Evolutionary conservation across 2,797 vertebrate species (phyloP).

Genomic region (Cirrhinus molitorella): DNA sequence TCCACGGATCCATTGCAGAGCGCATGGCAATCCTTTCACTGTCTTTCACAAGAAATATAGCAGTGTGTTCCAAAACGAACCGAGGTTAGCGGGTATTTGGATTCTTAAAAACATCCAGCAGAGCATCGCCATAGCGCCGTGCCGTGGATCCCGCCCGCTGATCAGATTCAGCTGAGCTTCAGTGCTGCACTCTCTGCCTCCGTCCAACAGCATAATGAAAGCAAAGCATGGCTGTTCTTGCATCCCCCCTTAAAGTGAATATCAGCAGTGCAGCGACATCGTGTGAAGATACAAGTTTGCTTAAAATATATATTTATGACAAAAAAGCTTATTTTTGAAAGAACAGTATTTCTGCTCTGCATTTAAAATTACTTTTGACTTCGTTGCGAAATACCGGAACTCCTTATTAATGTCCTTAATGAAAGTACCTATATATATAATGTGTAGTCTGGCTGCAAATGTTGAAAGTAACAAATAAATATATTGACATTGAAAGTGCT

Average conservation of each 20-base stretch:
- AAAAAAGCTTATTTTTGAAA: neutral
- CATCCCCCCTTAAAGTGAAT: conserved; percentile 10
- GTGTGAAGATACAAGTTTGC: conserved; percentile 29
- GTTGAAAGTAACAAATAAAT: neutral
- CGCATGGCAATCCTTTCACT: neutral
- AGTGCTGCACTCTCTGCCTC: neutral
- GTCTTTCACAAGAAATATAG: neutral
- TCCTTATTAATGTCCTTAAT: neutral
- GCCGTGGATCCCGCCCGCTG: conserved; percentile 51
- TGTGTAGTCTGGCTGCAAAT: neutral
- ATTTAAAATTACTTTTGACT: neutral
- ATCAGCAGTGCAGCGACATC: conserved; percentile 53
- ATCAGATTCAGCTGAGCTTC: conserved; percentile 19
- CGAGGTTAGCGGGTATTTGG: conserved; percentile 21
- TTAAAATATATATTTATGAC: neutral
- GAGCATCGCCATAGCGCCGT: conserved; percentile 43
- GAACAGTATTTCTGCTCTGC: neutral
- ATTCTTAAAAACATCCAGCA: conserved; percentile 19
- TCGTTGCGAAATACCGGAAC: neutral
- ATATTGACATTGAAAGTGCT: neutral
- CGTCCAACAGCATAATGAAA: conserved; percentile 12
- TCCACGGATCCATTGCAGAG: conserved; percentile 46
- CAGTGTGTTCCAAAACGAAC: neutral
- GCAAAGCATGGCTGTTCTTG: neutral
- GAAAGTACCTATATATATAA: neutral